Evolutionary conservation across 2,113 vertebrate species (phyloP), one percentile per base, ranked within the genome.

Genomic region (Hippocampus mohnikei): DNA sequence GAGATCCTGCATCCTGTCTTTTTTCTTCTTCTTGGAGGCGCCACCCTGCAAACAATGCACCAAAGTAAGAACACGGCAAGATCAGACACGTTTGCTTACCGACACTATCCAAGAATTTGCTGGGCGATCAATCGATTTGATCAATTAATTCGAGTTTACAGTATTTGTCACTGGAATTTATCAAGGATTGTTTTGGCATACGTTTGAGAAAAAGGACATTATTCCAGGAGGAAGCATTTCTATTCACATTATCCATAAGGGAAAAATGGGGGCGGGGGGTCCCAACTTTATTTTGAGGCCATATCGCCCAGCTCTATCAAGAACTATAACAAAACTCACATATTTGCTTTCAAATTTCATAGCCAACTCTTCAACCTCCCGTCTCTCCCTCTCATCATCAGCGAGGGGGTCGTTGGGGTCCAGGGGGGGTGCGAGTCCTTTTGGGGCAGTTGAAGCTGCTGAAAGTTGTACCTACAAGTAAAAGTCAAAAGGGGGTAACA

Each of bases 311-410:
- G 18, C 18, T 52, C 20, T 52, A 52, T 15, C 46, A 48, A 23
- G n/a, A 25, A 56, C 55, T 23, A 3, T 9, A 1, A 27, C 16
- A 50, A 29, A 1, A 95, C 96, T 93, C 84, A 98, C 97, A 11
- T 99, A 99, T 99, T 98, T 99, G 88, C 87, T 94, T 89, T 99
- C 97, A 79, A 99, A 98, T 75, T 96, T 98, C 92, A 92, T 95
- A 77, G 97, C 97, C 80, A 98, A 86, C 74, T 93, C 93, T 89
- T 99, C 96, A 1, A 98, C 94, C 88, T 98, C 94, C 69, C 91
- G 92, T 53, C 93, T 91, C 81, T 99, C 96, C 67, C 77, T 88
- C 69, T 94, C 94, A 3, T 96, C 94, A 75, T 98, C 94, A 62
- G 93, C 94, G 77, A 98, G 95, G 0, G 95, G 96, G 87, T 98